Conservation (phyloP, 64 coral and sea anemone species). For the Actinia tenebrosa region DNA sequence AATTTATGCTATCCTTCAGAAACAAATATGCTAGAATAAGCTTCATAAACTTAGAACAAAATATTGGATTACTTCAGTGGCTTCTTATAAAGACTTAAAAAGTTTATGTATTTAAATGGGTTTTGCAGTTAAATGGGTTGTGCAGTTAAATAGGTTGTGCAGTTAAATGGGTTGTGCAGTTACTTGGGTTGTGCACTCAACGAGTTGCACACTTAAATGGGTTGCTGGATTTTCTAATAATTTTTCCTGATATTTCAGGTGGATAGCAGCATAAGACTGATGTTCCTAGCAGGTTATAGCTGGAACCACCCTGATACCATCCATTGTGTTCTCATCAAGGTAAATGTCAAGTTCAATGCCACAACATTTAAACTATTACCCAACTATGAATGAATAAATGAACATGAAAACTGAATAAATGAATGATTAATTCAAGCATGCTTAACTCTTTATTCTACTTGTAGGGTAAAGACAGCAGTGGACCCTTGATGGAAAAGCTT, state of each 20-base stretch:
- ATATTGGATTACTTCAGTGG: background rate
- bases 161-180: background rate
- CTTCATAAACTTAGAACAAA: too few relatives aligned
- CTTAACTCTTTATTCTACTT: background rate
- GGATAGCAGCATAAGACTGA: slow-evolving; percentile 64
- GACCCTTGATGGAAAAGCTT: background rate
- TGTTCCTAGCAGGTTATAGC: slow-evolving; percentile 36
- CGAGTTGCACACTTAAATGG: too few relatives aligned
- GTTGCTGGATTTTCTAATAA: background rate
- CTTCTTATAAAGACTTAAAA: background rate
- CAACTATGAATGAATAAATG: background rate
- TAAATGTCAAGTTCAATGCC: slow-evolving; percentile 11
- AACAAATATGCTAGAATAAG: too few relatives aligned
- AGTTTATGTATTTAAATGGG: background rate
- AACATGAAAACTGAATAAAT: background rate
- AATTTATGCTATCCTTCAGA: too few relatives aligned
- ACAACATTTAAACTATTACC: background rate
- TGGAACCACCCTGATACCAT: slow-evolving; percentile 29
- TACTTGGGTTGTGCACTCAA: too few relatives aligned
- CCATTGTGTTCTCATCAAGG: slow-evolving; percentile 83
- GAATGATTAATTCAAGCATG: background rate
- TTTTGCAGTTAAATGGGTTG: background rate
- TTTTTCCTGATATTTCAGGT: slow-evolving; percentile 24
- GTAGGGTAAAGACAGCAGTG: background rate
- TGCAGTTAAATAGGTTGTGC: background rate